Evolutionary conservation across 2,888 invertebrate genomes (phyloP), one percentile per base, ranked within the genome.

Genomic region (Tetropium fuscum): DNA sequence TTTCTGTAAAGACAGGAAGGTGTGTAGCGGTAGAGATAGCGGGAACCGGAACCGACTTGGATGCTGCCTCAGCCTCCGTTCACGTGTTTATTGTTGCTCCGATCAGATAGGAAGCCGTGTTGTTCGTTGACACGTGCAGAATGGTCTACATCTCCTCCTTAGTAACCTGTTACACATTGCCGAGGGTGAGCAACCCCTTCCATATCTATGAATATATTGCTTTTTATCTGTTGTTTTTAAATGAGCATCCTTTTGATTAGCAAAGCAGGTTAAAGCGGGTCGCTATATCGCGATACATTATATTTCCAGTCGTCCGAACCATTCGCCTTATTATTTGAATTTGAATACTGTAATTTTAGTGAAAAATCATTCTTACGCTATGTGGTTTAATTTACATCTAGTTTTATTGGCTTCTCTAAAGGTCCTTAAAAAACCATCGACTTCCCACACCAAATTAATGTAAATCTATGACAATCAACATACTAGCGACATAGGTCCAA

Each of bases 61-160:
- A 20, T 48, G 48, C 48, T 13, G 25, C 49, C 27, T 49, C 49
- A 49, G 49, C 65, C 58, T 48, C 51, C 65, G 58, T 53, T 68
- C 69, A 72, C 72, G 70, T 68, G 72, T 72, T 70, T 70, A 72
- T 72, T 55, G 55, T 55, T 27, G 64, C 56, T 53, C 47, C 59
- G 67, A 72, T 71, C 70, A 66, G 69, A 71, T 70, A 71, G 62
- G 54, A 19, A 36, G 20, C 40, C 45, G 67, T 56, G 64, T 69
- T 72, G 72, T 70, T 68, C 64, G 66, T 60, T 68, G 70, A 72
- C 71, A 69, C 71, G 70, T 70, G 69, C 68, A 69, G 71, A 70
- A 70, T 68, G 68, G 68, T 58, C 70, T 59, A 63, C 65, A 68
- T 67, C 68, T 66, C 63, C 60, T 66, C 59, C 55, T 53, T 56